These are phyloP conservation scores for Gnathonemus longibarbis DNA, from an alignment of 2,113 vertebrate genomes.

Conservation along the genomic window DNA sequence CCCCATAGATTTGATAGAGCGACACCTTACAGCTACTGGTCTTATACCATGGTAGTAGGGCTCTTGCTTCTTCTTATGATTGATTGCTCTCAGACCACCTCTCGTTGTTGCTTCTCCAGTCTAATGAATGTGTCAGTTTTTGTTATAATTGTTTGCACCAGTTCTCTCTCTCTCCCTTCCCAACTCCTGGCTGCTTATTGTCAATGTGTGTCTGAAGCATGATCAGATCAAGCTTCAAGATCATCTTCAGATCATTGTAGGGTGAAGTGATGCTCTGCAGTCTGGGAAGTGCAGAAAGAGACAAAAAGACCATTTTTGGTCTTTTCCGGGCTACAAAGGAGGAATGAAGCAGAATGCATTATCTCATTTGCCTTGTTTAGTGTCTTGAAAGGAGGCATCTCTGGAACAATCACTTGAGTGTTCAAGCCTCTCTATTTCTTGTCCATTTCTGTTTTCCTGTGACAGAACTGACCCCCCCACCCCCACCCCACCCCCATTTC, in stretches of 20 bases:
- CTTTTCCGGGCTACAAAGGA: background rate
- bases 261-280: background rate
- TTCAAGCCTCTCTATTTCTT: background rate
- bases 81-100: background rate
- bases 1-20: background rate
- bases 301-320: background rate
- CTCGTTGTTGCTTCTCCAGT: background rate
- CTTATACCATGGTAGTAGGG: background rate
- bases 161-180: background rate
- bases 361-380: background rate
- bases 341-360: background rate
- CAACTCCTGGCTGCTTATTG: background rate
- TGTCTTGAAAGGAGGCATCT: background rate
- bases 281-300: background rate
- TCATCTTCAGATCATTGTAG: background rate
- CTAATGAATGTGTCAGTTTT: background rate
- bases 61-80: background rate
- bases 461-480: background rate
- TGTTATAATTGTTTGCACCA: background rate
- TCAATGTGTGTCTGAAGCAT: background rate
- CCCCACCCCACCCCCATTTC: background rate
- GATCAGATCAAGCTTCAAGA: background rate
- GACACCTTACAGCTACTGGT: background rate
- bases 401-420: conserved; percentile 1
- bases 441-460: background rate